phyloP scores from a whole-genome alignment of 1,140 invertebrate genomes.

The Ylistrum balloti region DNA sequence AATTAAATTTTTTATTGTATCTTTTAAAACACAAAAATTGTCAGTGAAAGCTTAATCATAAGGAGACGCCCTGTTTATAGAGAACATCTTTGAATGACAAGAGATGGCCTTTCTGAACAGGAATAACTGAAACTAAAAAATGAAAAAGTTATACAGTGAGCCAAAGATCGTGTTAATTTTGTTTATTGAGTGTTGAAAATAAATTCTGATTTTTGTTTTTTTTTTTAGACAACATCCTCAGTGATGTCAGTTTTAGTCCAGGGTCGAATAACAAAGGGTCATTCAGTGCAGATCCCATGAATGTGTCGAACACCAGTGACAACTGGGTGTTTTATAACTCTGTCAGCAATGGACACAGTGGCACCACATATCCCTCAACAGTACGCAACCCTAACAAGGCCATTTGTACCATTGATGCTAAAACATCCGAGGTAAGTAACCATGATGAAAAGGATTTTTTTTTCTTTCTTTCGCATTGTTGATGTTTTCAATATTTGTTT shows the following conservation, averaged over 20 bases:
- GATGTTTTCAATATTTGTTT: background rate
- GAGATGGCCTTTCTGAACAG: background rate
- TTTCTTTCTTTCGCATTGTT: too few species aligned
- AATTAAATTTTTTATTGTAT: too few species aligned
- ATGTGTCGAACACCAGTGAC: slow-evolving; percentile 58
- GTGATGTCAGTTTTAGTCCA: slow-evolving; percentile 75
- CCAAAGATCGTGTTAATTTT: too few species aligned
- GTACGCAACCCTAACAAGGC: slow-evolving; percentile 82
- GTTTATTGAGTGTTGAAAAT: too few species aligned
- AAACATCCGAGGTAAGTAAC: slow-evolving; percentile 79
- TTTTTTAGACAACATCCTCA: slow-evolving; percentile 68
- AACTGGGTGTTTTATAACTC: slow-evolving; percentile 81
- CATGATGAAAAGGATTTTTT: too few species aligned
- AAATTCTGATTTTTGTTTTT: background rate
- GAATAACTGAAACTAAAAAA: background rate
- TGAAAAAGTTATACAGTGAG: too few species aligned
- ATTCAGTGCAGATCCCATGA: slow-evolving; percentile 61
- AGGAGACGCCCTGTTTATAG: background rate
- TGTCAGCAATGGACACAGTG: slow-evolving; percentile 64
- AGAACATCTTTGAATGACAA: background rate
- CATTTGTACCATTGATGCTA: slow-evolving; percentile 80
- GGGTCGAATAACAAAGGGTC: slow-evolving; percentile 63
- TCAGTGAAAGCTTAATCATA: background rate
- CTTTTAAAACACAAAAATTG: slow-evolving; percentile 15
- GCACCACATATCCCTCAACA: slow-evolving; percentile 64